Conservation (phyloP, 64 coral and sea anemone genomes). For the Exaiptasia diaphana region DNA sequence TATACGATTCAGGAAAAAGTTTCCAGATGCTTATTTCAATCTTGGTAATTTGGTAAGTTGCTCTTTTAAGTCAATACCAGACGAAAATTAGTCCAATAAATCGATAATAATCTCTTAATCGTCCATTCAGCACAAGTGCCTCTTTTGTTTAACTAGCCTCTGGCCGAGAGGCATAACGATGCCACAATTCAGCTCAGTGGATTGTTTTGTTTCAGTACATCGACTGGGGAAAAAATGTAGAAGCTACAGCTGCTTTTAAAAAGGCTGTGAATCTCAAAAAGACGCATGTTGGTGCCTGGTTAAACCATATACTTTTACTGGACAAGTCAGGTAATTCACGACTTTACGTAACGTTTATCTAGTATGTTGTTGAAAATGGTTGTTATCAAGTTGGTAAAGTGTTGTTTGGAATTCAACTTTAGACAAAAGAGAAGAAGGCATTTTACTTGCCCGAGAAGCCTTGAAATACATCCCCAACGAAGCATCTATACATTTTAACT, state of each 20-base stretch:
- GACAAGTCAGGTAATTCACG: slow-evolving; percentile 72
- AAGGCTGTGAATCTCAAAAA: slow-evolving; percentile 69
- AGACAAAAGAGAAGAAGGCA: slow-evolving; percentile 70
- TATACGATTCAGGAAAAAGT: slow-evolving; percentile 50
- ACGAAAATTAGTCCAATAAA: no score
- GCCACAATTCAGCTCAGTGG: not conserved
- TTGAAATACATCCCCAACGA: slow-evolving; percentile 61
- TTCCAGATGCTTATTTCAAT: slow-evolving; percentile 84
- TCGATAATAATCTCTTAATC: no score
- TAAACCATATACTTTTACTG: slow-evolving; percentile 75
- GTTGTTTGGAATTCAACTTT: not conserved
- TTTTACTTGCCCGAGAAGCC: slow-evolving; percentile 45
- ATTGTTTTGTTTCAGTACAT: slow-evolving; percentile 54
- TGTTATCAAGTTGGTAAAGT: not conserved
- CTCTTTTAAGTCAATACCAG: not conserved
- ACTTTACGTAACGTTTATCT: not conserved
- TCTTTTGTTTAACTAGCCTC: not conserved
- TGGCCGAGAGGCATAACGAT: not conserved
- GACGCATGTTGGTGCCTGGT: slow-evolving; percentile 82
- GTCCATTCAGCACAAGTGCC: no score
- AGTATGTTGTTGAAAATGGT: not conserved
- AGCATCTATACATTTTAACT: slow-evolving; percentile 73
- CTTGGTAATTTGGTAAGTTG: slow-evolving; percentile 80
- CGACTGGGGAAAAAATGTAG: slow-evolving; percentile 42
- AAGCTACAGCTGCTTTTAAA: slow-evolving; percentile 66